Base-by-base conservation (phyloP, 2,888 invertebrate genomes). In the Troides oblongomaculatus region DNA sequence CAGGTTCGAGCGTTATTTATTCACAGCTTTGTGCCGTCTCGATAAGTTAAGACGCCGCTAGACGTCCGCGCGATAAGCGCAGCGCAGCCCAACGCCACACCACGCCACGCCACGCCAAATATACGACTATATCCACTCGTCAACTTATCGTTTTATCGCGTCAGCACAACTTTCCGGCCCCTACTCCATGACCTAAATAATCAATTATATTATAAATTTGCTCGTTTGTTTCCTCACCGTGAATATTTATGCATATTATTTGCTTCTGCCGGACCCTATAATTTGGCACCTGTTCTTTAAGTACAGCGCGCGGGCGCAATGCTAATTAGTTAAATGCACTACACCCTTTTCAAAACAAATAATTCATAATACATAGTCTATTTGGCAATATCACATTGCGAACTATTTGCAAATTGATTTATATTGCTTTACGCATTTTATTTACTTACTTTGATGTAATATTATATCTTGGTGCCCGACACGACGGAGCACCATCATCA, bases 1-100 rank as follows among this genome's bases (percentile, higher is more conserved):
- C 85, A 84, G 83, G 86, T 86, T 86, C 46, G 80, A 83, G 78
- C 77, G 74, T 74, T 80, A 79, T 81, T 81, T 79, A 79, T 80
- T 79, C 79, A 77, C 78, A 78, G 76, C 76, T 76, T 73, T 66
- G 56, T 61, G 63, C 70, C 62, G 66, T 66, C 65, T 56, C 67
- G 70, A 70, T 70, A 70, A 70, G 70, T 61, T 61, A 64, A 66
- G 70, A 70, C 70, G 64, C 63, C 63, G 23, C 63, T 60, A 66
- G 66, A 62, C 66, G 66, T 59, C 60, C 63, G 53, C 56, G 56
- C 56, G 70, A 67, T 70, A 70, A 70, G 60, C 64, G 23, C 59
- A 30, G 30, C 30, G 30, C 30, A 3, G 30, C 30, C 0, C 30
- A 30, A 3, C 30, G 3, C 30, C 3, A 3, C 30, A 4, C 30